Evolutionary conservation across 2,888 invertebrate species (phyloP), one percentile per base, ranked within the genome.

Genomic region (Ptychoptera albimana): DNA sequence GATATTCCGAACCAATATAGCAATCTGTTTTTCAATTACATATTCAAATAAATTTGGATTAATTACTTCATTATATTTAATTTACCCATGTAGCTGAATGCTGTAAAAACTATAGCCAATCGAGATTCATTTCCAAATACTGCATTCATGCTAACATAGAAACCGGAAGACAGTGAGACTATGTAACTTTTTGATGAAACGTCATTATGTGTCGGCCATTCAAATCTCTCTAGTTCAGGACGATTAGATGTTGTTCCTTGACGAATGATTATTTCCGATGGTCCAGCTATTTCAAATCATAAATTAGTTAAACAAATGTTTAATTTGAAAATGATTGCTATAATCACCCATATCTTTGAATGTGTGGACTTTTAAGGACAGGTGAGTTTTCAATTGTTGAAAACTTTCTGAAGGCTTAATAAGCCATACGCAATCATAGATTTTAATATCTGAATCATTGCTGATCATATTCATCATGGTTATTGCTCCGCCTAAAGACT

Each of bases 391-490:
- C 61, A 75, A 69, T 56, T 77, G 75, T 49, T 75, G 60, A 53
- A 73, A 76, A 51, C 70, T 75, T 48, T 72, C 72, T 1, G 75
- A 72, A 2, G 79, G 79, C 52, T 75, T 73, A 11, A 82, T 74
- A 29, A 82, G 67, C 81, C 81, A 82, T 44, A 80, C 71, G 54
- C 81, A 82, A 55, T 81, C 80, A 53, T 74, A 82, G 2, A 70
- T 67, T 42, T 73, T 70, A 1, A 70, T 64, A 52, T 71, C 70
- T 1, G 67, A 66, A 2, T 66, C 64, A 46, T 73, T 71, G 5
- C 70, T 69, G 11, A 75, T 70, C 79, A 81, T 80, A 53, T 80
- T 74, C 74, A 79, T 77, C 81, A 82, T 81, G 2, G 79, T 80
- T 42, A 82, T 81, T 11, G 76, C 74, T 1, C 81, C 81, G 2